A percentile compares a stretch with the other conserved stretches of the same genome.
These are phyloP conservation scores for Ondatra zibethicus DNA, from an alignment of 2,113 vertebrate genomes.

Conservation along the genomic window DNA sequence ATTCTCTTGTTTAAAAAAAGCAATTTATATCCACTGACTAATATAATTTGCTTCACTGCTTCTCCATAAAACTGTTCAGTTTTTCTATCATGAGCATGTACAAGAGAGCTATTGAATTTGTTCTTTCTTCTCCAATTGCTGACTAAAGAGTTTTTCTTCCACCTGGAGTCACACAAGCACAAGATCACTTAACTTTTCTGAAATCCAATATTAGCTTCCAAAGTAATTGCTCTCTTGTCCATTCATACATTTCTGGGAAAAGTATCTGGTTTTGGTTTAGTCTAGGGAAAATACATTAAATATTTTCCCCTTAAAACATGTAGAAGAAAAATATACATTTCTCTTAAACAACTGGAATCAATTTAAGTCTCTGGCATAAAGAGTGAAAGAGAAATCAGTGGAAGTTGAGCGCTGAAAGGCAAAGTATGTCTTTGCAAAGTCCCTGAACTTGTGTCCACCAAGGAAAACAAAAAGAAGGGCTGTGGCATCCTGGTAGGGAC, in stretches of 20 bases:
- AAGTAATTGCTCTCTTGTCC: conserved; percentile 55
- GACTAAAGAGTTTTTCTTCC: conserved; percentile 60
- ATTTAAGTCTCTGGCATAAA: conserved; percentile 69
- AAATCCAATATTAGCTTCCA: conserved; percentile 68
- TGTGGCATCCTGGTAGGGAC: not conserved
- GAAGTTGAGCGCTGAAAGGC: conserved; percentile 56
- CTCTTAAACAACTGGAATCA: conserved; percentile 71
- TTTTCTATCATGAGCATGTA: conserved; percentile 42
- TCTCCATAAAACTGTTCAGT: conserved; percentile 14
- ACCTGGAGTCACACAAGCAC: conserved; percentile 46
- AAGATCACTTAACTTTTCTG: conserved; percentile 42
- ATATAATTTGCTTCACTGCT: conserved; percentile 42
- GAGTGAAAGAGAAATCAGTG: conserved; percentile 65
- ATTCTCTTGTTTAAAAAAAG: conserved; percentile 63
- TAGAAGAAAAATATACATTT: conserved; percentile 74
- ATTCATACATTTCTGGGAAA: conserved; percentile 71
- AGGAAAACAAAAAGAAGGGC: conserved; percentile 30
- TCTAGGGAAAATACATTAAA: conserved; percentile 73
- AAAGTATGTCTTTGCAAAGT: conserved; percentile 2
- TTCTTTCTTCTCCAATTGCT: conserved; percentile 46
- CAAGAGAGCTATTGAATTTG: conserved; percentile 34
- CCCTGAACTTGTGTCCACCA: conserved; percentile 3
- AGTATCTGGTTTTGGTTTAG: conserved; percentile 71
- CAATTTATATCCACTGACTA: conserved; percentile 50
- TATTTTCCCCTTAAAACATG: conserved; percentile 54